A percentile compares a stretch with the other conserved stretches of the same genome.
Conservation (phyloP, 1,140 invertebrate species). For the Leptinotarsa texana region DNA sequence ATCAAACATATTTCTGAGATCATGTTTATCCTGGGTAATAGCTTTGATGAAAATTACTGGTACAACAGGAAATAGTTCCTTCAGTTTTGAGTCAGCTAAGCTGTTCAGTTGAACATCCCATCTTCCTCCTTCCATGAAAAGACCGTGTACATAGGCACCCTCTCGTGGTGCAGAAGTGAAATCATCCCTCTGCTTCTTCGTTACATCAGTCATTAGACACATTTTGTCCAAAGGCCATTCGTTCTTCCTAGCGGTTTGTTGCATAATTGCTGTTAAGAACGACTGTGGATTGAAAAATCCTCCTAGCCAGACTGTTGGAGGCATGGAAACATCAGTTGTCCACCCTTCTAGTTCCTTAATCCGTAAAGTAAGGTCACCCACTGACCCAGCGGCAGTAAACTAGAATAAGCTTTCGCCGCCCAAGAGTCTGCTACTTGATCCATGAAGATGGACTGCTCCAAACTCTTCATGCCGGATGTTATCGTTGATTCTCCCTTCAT, state of each 20-base stretch:
- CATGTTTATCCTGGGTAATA: no score
- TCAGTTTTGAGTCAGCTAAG: constrained; percentile 82
- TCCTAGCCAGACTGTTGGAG: constrained; percentile 86
- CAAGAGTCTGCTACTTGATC: constrained; percentile 84
- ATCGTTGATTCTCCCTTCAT: constrained; percentile 86
- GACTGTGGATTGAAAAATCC: constrained; percentile 98
- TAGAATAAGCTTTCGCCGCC: constrained; percentile 87
- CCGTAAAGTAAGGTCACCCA: constrained; percentile 88
- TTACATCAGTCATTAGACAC: constrained; percentile 93
- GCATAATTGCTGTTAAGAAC: constrained; percentile 96
- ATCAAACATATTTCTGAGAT: constrained; percentile 84
- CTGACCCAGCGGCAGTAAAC: constrained; percentile 76
- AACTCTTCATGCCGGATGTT: constrained; percentile 87
- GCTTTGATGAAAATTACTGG: constrained; percentile 91
- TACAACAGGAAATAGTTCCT: constrained; percentile 88
- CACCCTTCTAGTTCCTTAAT: constrained; percentile 79
- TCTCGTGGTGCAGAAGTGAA: constrained; percentile 78
- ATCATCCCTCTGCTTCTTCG: constrained; percentile 88
- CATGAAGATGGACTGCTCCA: constrained; percentile 83
- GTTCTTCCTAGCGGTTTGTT: constrained; percentile 91
- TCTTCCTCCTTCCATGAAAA: constrained; percentile 92
- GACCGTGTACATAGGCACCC: constrained; percentile 86
- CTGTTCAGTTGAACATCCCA: constrained; percentile 71
- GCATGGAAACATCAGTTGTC: constrained; percentile 80
- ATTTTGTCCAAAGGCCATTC: constrained; percentile 96